Conservation (phyloP, 2,113 vertebrate species). For the Carassius gibelio region DNA sequence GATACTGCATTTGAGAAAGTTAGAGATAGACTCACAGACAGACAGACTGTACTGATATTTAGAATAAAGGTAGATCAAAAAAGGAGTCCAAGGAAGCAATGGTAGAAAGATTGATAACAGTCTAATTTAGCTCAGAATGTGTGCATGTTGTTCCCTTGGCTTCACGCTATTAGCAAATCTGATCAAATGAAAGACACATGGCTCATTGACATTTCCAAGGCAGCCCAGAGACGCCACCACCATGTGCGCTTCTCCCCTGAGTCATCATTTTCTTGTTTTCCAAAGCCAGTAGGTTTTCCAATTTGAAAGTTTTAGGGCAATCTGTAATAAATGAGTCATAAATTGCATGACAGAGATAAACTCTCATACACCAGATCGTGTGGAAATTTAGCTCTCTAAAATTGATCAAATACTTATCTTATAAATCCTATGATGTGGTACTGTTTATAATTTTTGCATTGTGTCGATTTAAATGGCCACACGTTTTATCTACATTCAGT, state of each 20-base stretch:
- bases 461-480: neutral
- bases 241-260: neutral
- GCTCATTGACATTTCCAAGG: constrained; percentile 2
- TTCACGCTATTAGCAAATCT: constrained; percentile 17
- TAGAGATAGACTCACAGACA: neutral
- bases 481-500: neutral
- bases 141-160: constrained; percentile 24
- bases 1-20: neutral
- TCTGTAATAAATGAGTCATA: neutral
- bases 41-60: neutral
- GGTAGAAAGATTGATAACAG: neutral
- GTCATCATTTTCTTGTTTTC: constrained; percentile 17
- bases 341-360: neutral
- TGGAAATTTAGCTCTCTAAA: neutral
- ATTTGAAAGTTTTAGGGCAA: neutral
- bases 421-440: neutral
- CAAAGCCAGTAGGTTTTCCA: neutral
- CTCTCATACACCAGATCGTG: neutral
- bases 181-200: constrained; percentile 17
- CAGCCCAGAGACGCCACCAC: neutral
- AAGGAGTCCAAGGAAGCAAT: neutral
- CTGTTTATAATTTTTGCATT: neutral
- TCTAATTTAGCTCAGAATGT: constrained; percentile 18
- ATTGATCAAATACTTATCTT: neutral
- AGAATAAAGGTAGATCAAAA: neutral